A percentile compares a stretch with the other conserved stretches of the same genome.
phyloP scores from a whole-genome alignment of 2,888 invertebrate genomes.

The Tanytarsus gracilentus region DNA sequence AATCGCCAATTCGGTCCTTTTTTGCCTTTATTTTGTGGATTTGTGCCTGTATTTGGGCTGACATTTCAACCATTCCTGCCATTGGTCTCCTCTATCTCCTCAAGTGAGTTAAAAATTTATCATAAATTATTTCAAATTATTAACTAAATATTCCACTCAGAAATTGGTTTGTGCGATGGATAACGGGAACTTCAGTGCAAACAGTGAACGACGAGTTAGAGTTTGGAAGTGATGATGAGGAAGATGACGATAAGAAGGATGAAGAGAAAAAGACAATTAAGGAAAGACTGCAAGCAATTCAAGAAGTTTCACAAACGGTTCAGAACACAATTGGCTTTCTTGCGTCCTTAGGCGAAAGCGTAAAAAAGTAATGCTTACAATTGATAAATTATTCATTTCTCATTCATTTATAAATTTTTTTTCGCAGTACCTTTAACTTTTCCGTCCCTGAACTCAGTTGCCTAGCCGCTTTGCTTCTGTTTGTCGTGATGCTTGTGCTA shows the following conservation, averaged over 20 bases:
- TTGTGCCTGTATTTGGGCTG: slow-evolving; percentile 83
- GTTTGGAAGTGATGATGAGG: slow-evolving; percentile 69
- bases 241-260: slow-evolving; percentile 86
- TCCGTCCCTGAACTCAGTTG: slow-evolving; percentile 93
- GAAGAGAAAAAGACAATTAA: slow-evolving; percentile 94
- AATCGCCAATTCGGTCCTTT: slow-evolving; percentile 75
- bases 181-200: slow-evolving; percentile 40
- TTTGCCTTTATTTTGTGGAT: slow-evolving; percentile 78
- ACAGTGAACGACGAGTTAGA: slow-evolving; percentile 58
- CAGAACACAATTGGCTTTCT: slow-evolving; percentile 92
- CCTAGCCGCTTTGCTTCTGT: slow-evolving; percentile 72
- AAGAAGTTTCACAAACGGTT: slow-evolving; percentile 93
- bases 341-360: slow-evolving; percentile 86
- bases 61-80: slow-evolving; percentile 90
- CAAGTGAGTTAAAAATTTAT: too few species aligned
- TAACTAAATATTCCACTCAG: slow-evolving; percentile 32
- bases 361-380: slow-evolving; percentile 68
- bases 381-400: slow-evolving; percentile 1
- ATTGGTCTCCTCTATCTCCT: slow-evolving; percentile 67
- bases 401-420: slow-evolving; percentile 3
- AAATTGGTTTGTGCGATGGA: slow-evolving; percentile 41
- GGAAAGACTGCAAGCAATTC: slow-evolving; percentile 87
- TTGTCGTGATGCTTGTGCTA: slow-evolving; percentile 65
- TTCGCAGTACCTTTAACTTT: slow-evolving; percentile 84
- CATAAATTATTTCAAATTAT: too few species aligned